Evolutionary conservation across 2,888 invertebrate genomes (phyloP).

Genomic region (Azorinus chamasolen): DNA sequence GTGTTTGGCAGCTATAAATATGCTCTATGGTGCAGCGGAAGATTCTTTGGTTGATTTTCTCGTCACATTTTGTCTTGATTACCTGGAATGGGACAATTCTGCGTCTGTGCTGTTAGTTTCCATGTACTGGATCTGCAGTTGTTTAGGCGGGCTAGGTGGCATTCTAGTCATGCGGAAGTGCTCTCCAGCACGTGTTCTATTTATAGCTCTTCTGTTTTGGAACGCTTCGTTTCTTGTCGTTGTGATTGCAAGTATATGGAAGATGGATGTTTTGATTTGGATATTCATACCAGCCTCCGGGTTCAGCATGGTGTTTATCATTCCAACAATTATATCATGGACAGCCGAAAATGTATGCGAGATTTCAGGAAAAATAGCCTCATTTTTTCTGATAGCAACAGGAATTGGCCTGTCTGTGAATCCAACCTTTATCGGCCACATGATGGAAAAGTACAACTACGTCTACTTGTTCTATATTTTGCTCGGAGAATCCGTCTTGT

Average conservation of each 20-base stretch:
- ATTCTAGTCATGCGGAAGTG: conserved; percentile 25
- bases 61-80: conserved; percentile 39
- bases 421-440: conserved; percentile 47
- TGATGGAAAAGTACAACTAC: conserved; percentile 46
- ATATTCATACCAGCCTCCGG: conserved; percentile 43
- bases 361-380: conserved; percentile 43
- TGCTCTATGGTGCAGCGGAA: conserved; percentile 46
- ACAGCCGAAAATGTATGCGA: conserved; percentile 50
- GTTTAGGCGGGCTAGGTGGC: conserved; percentile 37
- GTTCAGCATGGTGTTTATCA: conserved; percentile 48
- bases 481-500: conserved; percentile 29
- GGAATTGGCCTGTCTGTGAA: conserved; percentile 46
- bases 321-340: conserved; percentile 54
- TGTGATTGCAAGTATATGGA: conserved; percentile 27
- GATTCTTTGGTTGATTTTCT: conserved; percentile 46
- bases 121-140: conserved; percentile 49
- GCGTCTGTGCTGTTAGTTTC: conserved; percentile 37
- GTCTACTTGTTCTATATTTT: conserved; percentile 33
- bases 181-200: conserved; percentile 17
- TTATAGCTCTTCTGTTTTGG: conserved; percentile 42
- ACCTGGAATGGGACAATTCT: conserved; percentile 36
- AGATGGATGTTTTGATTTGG: conserved; percentile 37
- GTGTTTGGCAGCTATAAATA: conserved; percentile 27
- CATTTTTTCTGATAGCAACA: conserved; percentile 43
- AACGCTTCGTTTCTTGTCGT: conserved; percentile 27